These are phyloP conservation scores for Arbacia lixula DNA, from an alignment of 53 echinoderm and acorn worm species.

Conservation along the genomic window DNA sequence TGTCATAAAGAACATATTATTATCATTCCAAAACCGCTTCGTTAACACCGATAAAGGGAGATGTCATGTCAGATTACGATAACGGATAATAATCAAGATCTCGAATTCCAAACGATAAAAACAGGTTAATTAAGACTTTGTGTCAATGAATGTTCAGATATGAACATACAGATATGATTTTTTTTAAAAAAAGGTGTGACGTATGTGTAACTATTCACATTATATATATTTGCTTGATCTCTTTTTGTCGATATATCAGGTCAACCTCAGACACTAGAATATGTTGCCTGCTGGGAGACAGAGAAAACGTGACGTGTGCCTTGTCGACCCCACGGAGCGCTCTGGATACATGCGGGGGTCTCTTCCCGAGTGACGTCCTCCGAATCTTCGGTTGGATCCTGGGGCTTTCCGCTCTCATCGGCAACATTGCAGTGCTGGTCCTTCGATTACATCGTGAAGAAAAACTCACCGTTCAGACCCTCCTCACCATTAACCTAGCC, in stretches of 20 bases:
- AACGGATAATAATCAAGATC: no score
- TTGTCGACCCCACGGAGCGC: not conserved
- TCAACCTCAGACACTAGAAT: constrained; percentile 21
- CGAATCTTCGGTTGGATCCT: constrained; percentile 38
- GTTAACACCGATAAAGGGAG: no score
- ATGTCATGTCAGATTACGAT: no score
- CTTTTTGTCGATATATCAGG: not conserved
- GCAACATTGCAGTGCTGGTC: constrained; percentile 43
- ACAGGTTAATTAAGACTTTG: no score
- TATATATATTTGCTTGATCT: no score
- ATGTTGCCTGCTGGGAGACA: constrained; percentile 13
- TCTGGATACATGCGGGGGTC: constrained; percentile 30
- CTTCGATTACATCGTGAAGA: constrained; percentile 1
- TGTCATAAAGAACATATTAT: no score
- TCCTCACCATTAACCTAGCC: constrained; percentile 38
- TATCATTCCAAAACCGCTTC: no score
- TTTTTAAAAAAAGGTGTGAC: no score
- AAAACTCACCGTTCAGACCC: not conserved
- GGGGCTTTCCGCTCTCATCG: constrained; percentile 34
- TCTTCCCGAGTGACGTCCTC: not conserved
- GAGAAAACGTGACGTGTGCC: constrained; percentile 17
- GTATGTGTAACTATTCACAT: no score
- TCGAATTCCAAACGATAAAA: no score
- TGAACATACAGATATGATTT: no score
- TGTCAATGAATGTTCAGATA: no score